A percentile compares a stretch with the other conserved stretches of the same genome.
Evolutionary conservation across 2,888 invertebrate species (phyloP).

Genomic region (Hydropsyche betteni): DNA sequence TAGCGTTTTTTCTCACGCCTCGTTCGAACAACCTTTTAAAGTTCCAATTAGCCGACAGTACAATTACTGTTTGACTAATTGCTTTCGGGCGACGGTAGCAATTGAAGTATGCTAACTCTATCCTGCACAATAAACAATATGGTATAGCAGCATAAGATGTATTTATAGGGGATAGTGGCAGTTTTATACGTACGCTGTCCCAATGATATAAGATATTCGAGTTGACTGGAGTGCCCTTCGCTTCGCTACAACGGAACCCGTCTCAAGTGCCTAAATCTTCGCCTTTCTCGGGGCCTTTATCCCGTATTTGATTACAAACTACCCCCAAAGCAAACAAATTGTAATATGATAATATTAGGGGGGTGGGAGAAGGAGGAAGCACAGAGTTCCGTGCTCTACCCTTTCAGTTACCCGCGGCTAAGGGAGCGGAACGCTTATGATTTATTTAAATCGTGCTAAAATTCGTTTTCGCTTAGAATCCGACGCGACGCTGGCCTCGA

Average conservation of each 20-base stretch:
- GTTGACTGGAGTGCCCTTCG: slow-evolving; percentile 20
- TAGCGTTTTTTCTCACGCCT: background rate
- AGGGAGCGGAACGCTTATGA: slow-evolving; percentile 27
- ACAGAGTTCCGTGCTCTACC: background rate
- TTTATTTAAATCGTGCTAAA: slow-evolving; percentile 27
- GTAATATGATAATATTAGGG: slow-evolving; percentile 38
- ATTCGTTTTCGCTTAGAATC: slow-evolving; percentile 30
- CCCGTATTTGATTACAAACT: slow-evolving; percentile 33
- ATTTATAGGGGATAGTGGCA: background rate
- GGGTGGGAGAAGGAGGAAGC: background rate
- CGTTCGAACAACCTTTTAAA: slow-evolving; percentile 27
- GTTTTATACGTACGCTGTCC: slow-evolving; percentile 10
- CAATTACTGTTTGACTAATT: slow-evolving; percentile 4
- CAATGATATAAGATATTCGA: slow-evolving; percentile 22
- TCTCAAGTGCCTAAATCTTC: slow-evolving; percentile 31
- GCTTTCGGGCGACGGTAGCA: background rate
- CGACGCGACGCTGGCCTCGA: background rate
- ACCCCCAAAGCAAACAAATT: slow-evolving; percentile 37
- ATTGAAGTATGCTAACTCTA: background rate
- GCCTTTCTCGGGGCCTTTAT: slow-evolving; percentile 35
- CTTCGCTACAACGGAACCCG: slow-evolving; percentile 11
- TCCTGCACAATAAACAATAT: no score
- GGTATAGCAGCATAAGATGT: background rate
- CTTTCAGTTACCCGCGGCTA: slow-evolving; percentile 15
- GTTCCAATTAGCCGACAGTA: slow-evolving; percentile 7